phyloP scores from a whole-genome alignment of 2,113 vertebrate species.

The Saguinus imperator region DNA sequence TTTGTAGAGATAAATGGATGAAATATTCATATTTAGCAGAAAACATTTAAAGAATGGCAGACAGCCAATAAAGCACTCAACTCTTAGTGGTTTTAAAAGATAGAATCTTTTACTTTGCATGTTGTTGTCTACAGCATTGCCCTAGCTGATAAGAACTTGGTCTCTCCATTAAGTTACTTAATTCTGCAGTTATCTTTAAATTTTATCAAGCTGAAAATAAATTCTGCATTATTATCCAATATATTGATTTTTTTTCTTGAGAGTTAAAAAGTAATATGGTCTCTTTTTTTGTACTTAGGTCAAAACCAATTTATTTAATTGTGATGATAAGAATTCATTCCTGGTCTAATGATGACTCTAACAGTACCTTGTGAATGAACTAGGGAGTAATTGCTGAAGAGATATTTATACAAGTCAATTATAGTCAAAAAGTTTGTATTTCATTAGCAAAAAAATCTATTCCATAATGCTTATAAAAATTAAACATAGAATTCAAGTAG shows the following conservation, averaged over 20 bases:
- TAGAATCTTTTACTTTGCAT: background rate
- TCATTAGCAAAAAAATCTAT: slow-evolving; percentile 9
- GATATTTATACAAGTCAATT: background rate
- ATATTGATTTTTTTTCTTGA: slow-evolving; percentile 25
- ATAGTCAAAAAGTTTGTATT: background rate
- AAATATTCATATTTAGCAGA: slow-evolving; percentile 28
- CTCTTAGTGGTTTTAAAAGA: background rate
- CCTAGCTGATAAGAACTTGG: background rate
- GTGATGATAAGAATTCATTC: slow-evolving; percentile 37
- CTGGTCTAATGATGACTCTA: background rate
- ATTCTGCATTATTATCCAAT: background rate
- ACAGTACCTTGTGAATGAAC: slow-evolving; percentile 20
- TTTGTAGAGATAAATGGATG: slow-evolving; percentile 21
- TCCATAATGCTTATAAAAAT: background rate
- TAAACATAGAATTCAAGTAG: background rate
- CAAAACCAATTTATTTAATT: slow-evolving; percentile 39
- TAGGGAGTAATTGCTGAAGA: background rate
- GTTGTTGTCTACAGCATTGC: background rate
- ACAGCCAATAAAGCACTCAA: slow-evolving; percentile 26
- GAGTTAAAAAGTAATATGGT: slow-evolving; percentile 2
- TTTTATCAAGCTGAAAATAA: slow-evolving; percentile 10
- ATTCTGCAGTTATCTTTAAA: slow-evolving; percentile 46
- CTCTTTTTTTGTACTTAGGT: background rate
- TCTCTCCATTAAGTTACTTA: slow-evolving; percentile 26
- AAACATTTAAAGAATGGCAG: background rate